These are phyloP conservation scores for Halictus quadricinctus DNA, from an alignment of 2,888 invertebrate species.

Conservation along the genomic window DNA sequence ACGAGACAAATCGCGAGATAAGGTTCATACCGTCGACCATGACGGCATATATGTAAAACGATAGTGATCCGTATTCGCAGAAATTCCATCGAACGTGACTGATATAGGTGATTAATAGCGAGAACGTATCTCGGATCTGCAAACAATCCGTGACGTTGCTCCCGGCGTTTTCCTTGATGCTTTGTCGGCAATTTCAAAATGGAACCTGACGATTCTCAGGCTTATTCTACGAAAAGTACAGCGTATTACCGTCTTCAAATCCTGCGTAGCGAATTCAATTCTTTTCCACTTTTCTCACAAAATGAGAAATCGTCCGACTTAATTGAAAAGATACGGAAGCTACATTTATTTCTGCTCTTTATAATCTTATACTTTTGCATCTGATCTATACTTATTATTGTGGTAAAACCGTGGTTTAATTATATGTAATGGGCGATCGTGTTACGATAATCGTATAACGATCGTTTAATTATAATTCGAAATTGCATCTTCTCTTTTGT, in stretches of 20 bases:
- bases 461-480: neutral
- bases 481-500: neutral
- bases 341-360: neutral
- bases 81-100: slow-evolving; percentile 39
- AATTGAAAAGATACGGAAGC: neutral
- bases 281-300: neutral
- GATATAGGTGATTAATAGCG: slow-evolving; percentile 41
- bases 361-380: neutral
- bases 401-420: neutral
- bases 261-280: neutral
- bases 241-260: neutral
- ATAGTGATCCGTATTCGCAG: slow-evolving; percentile 34
- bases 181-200: slow-evolving; percentile 8
- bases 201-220: neutral
- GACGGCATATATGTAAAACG: slow-evolving; percentile 27
- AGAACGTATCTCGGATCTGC: slow-evolving; percentile 33
- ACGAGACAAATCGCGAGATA: slow-evolving; percentile 38
- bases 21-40: slow-evolving; percentile 30
- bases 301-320: neutral
- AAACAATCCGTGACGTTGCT: slow-evolving; percentile 32
- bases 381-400: too few species aligned
- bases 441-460: neutral
- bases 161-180: slow-evolving; percentile 4
- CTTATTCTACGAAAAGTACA: neutral
- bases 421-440: neutral